Base-by-base conservation (phyloP, 2,888 invertebrate species). In the Thereva unica region DNA sequence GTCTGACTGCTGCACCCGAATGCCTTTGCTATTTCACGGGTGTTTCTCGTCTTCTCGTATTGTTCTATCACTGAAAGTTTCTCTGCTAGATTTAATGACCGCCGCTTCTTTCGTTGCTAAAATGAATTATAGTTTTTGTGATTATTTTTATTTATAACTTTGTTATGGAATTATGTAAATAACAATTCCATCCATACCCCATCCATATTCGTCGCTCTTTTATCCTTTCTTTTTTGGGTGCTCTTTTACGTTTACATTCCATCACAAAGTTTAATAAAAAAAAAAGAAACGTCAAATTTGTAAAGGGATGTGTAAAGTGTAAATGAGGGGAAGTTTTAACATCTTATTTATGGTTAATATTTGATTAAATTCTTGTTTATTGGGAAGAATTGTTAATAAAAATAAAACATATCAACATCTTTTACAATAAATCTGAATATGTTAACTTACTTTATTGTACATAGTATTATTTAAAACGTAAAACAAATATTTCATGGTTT, bases 91-190 rank as follows among this genome's bases (percentile, higher is more conserved):
- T 61, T 68, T 45, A 68, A 63, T 50, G 68, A 66, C 38, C 68
- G 66, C 40, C 66, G 56, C 44, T 65, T 68, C 56, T 68, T 65
- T 38, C 59, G 66, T 61, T 67, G 67, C 66, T 59, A 40, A 8
- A 49, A 66, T 45, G 49, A 49, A 81, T 0, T 12, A 40, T 40
- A 61, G 12, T 40, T 42, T 23, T 23, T 2, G 23, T 4, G 41
- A 34, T 40, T 38, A 8, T 23, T 41, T 50, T 61, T 61, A 61
- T 40, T 59, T 61, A 41, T 50, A 40, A 50, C 37, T 61, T 61
- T 23, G 41, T 10, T 9, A 12, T 23, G 61, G 50, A 53, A 61
- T 50, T 82, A 82, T 71, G 82, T 82, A 64, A 83, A 83, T 70
- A 82, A 83, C 68, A 66, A 23, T 23, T 2, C 23, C 2, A 47